phyloP scores from a whole-genome alignment of 2,113 vertebrate species.

The Psophia crepitans region DNA sequence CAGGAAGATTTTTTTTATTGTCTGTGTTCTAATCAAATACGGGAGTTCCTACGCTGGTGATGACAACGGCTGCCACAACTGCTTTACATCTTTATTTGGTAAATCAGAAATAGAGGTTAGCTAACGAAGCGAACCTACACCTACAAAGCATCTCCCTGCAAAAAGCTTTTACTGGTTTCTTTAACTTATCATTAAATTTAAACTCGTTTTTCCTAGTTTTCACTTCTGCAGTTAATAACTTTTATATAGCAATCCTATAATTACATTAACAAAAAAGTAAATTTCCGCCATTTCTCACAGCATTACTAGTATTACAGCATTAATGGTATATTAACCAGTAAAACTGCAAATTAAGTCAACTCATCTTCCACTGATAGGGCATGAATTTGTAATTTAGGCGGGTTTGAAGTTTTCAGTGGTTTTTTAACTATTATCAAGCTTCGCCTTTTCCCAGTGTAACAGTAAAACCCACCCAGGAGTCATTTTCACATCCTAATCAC shows the following conservation, averaged over 20 bases:
- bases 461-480: background rate
- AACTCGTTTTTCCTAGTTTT: slow-evolving; percentile 9
- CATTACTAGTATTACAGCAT: background rate
- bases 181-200: slow-evolving; percentile 30
- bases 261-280: slow-evolving; percentile 51
- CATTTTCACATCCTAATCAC: background rate
- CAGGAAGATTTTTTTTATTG: background rate
- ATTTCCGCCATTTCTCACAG: slow-evolving; percentile 6
- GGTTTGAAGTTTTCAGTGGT: background rate
- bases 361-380: slow-evolving; percentile 42
- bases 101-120: slow-evolving; percentile 10
- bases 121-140: background rate
- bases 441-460: background rate
- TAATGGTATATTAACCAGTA: slow-evolving; percentile 26
- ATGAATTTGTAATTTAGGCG: background rate
- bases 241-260: slow-evolving; percentile 34
- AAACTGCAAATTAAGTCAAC: slow-evolving; percentile 30
- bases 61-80: background rate
- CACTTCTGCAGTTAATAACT: slow-evolving; percentile 47
- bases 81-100: background rate
- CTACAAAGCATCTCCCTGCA: background rate
- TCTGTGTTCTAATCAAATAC: background rate
- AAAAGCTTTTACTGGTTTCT: slow-evolving; percentile 12
- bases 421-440: background rate
- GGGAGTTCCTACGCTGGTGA: background rate